These are phyloP conservation scores for Podilymbus podiceps DNA, from an alignment of 2,113 vertebrate genomes.

Conservation along the genomic window DNA sequence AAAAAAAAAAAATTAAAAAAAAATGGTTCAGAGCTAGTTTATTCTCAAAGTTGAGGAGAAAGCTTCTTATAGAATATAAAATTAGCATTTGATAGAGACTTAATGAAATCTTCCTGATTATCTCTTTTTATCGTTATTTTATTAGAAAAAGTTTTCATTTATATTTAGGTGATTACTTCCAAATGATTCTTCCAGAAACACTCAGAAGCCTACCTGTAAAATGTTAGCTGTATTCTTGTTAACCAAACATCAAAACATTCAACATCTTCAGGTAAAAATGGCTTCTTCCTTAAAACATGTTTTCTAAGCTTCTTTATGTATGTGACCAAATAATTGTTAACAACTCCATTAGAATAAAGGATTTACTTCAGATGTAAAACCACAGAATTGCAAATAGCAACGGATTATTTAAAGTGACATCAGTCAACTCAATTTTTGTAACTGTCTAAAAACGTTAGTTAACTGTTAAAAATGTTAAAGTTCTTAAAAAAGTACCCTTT, in stretches of 20 bases:
- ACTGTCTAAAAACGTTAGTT: background rate
- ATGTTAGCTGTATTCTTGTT: background rate
- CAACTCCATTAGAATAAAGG: background rate
- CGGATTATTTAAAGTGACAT: background rate
- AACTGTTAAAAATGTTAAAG: background rate
- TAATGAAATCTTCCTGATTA: background rate
- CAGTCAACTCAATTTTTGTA: background rate
- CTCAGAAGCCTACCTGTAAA: background rate
- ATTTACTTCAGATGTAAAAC: background rate
- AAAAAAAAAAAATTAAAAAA: no score
- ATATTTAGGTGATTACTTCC: background rate
- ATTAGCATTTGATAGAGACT: background rate
- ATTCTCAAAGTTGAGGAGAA: background rate
- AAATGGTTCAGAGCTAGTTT: background rate
- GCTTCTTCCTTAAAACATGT: background rate
- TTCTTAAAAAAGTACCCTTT: background rate
- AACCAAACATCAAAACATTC: background rate
- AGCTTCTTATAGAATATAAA: background rate
- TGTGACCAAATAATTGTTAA: background rate
- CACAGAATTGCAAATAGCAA: background rate
- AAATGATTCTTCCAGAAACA: background rate
- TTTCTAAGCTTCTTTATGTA: background rate
- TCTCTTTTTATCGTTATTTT: background rate
- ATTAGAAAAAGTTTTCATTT: background rate
- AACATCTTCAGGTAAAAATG: background rate